Conservation (phyloP, 1,140 invertebrate species). For the Ips typographus region DNA sequence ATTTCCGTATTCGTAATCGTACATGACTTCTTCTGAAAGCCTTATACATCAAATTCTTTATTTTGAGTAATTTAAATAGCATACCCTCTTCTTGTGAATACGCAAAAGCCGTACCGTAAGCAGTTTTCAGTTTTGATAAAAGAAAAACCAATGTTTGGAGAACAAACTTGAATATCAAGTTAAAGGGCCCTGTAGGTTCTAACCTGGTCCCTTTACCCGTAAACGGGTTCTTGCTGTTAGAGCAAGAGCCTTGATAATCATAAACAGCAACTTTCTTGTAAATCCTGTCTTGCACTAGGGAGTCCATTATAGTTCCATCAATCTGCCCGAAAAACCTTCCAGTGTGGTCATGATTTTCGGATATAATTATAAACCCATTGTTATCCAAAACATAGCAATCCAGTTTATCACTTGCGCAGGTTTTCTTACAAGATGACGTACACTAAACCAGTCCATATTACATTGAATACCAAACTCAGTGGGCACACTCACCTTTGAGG, state of each 20-base stretch:
- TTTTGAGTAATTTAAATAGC: background rate
- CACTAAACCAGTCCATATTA: slow-evolving; percentile 60
- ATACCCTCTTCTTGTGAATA: slow-evolving; percentile 50
- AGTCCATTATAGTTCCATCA: slow-evolving; percentile 94
- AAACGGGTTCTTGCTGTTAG: slow-evolving; percentile 71
- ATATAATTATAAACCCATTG: slow-evolving; percentile 91
- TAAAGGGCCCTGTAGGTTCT: slow-evolving; percentile 34
- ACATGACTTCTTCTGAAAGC: slow-evolving; percentile 46
- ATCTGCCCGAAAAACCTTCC: slow-evolving; percentile 90
- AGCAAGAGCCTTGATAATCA: slow-evolving; percentile 76
- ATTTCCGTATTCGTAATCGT: slow-evolving; percentile 49
- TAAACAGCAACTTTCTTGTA: slow-evolving; percentile 83
- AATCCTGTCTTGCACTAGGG: slow-evolving; percentile 84
- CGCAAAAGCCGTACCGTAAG: slow-evolving; percentile 43
- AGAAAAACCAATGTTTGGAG: slow-evolving; percentile 40
- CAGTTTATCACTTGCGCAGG: slow-evolving; percentile 80
- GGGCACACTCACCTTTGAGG: slow-evolving; percentile 64
- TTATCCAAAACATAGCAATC: slow-evolving; percentile 93
- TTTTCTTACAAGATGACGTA: slow-evolving; percentile 73
- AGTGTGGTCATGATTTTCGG: slow-evolving; percentile 79
- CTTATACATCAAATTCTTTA: background rate
- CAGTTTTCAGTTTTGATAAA: slow-evolving; percentile 39
- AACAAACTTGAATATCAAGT: slow-evolving; percentile 39
- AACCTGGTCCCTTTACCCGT: slow-evolving; percentile 60
- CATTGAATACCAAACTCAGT: background rate